phyloP scores from a whole-genome alignment of 2,888 invertebrate species.

The Calameuta pallipes region DNA sequence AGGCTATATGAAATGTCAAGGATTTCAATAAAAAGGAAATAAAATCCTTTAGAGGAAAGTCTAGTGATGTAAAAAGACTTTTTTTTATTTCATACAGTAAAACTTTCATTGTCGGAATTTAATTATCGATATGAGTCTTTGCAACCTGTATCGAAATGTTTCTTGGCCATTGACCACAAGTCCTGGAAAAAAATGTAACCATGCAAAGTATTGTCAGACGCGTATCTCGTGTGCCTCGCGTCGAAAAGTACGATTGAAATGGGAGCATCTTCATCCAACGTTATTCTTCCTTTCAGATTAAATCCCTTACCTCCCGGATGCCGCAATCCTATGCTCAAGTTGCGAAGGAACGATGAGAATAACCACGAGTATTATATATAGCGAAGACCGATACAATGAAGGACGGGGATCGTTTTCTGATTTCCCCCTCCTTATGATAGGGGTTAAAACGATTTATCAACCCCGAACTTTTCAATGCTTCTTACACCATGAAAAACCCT shows the following conservation, averaged over 20 bases:
- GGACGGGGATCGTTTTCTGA: slow-evolving; percentile 18
- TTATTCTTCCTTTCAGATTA: slow-evolving; percentile 16
- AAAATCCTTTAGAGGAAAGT: not conserved
- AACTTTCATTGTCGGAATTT: not conserved
- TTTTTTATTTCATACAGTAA: not conserved
- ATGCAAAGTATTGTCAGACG: not conserved
- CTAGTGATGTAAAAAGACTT: not conserved
- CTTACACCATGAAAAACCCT: not conserved
- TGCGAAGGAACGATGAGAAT: slow-evolving; percentile 8
- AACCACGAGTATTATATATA: not conserved
- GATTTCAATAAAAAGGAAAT: not conserved
- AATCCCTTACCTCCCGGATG: slow-evolving; percentile 19
- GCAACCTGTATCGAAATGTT: not conserved
- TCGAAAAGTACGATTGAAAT: not conserved
- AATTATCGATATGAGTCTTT: no score
- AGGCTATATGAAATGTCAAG: not conserved
- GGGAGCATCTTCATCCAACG: not conserved
- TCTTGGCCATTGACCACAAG: not conserved
- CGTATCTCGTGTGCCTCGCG: not conserved
- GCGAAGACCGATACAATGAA: slow-evolving; percentile 2
- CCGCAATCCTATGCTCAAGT: slow-evolving; percentile 7
- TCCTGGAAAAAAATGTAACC: not conserved
- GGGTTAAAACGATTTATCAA: slow-evolving; percentile 14
- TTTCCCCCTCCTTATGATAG: slow-evolving; percentile 9
- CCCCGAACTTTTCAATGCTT: slow-evolving; percentile 9